phyloP scores from a whole-genome alignment of 2,113 vertebrate species.

The Siphamia tubifer region DNA sequence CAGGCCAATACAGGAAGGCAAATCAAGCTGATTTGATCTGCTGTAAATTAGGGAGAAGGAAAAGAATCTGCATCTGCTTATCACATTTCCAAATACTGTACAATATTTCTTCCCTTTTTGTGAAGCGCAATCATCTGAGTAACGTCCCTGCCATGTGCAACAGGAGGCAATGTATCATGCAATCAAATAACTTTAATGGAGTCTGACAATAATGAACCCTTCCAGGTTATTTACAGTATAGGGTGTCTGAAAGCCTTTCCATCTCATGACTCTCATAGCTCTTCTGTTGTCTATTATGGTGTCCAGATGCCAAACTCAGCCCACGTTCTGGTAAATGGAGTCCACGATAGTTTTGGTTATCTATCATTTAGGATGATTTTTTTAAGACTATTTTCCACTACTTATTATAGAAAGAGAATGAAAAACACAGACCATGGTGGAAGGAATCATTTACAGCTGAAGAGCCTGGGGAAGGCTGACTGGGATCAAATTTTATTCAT shows the following conservation, averaged over 20 bases:
- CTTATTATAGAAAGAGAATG: neutral
- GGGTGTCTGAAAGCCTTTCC: slow-evolving; percentile 4
- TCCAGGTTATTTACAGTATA: slow-evolving; percentile 56
- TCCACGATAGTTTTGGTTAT: slow-evolving; percentile 19
- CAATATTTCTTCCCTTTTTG: slow-evolving; percentile 10
- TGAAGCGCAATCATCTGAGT: slow-evolving; percentile 26
- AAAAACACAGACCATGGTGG: neutral
- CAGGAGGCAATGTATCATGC: slow-evolving; percentile 36
- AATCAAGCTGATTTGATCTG: slow-evolving; percentile 53
- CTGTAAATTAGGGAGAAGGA: slow-evolving; percentile 59
- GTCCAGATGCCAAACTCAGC: slow-evolving; percentile 22
- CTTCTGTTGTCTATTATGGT: slow-evolving; percentile 36
- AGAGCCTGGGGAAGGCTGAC: neutral
- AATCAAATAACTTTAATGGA: slow-evolving; percentile 52
- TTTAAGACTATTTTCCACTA: neutral
- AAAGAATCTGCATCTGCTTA: slow-evolving; percentile 75
- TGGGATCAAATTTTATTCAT: neutral
- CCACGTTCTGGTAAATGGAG: slow-evolving; percentile 12
- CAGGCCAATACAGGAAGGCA: slow-evolving; percentile 22
- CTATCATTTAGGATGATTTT: slow-evolving; percentile 13
- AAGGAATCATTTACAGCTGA: neutral
- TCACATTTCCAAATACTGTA: slow-evolving; percentile 62
- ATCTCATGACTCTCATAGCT: slow-evolving; percentile 1
- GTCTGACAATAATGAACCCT: slow-evolving; percentile 47
- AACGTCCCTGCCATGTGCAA: slow-evolving; percentile 45